Percentiles rank a stretch among this genome's conserved stretches.
Conservation (phyloP, 2,888 invertebrate genomes). For the Sussaba pulchella region DNA sequence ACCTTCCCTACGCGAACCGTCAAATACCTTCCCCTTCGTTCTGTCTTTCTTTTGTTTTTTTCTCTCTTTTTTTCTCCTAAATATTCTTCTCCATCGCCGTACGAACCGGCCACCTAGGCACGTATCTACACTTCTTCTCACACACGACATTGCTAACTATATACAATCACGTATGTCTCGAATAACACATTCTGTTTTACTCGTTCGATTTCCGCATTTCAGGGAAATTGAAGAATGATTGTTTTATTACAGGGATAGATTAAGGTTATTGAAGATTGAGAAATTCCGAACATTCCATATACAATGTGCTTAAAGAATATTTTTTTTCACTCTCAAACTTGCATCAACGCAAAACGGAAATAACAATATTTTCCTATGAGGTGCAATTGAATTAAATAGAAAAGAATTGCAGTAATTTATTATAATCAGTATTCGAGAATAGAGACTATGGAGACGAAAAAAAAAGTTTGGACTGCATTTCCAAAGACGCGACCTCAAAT, state of each 20-base stretch:
- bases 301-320: no score
- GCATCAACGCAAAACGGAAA: no score
- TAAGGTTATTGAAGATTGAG: no score
- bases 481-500: neutral
- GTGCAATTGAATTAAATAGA: no score
- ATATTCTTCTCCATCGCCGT: slow-evolving; percentile 43
- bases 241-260: no score
- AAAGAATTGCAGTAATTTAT: no score
- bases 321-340: neutral
- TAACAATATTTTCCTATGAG: no score
- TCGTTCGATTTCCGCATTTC: neutral
- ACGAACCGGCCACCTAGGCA: slow-evolving; percentile 61
- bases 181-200: neutral
- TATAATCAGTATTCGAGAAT: no score
- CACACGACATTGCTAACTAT: slow-evolving; percentile 15
- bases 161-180: slow-evolving; percentile 40
- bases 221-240: no score
- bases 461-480: neutral
- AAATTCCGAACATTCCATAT: no score
- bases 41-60: slow-evolving; percentile 12
- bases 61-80: slow-evolving; percentile 36
- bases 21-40: slow-evolving; percentile 23
- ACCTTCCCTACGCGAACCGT: slow-evolving; percentile 30
- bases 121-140: slow-evolving; percentile 52
- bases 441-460: no score